Evolutionary conservation across 2,888 invertebrate species (phyloP).

Genomic region (Acanthoscelides obtectus): DNA sequence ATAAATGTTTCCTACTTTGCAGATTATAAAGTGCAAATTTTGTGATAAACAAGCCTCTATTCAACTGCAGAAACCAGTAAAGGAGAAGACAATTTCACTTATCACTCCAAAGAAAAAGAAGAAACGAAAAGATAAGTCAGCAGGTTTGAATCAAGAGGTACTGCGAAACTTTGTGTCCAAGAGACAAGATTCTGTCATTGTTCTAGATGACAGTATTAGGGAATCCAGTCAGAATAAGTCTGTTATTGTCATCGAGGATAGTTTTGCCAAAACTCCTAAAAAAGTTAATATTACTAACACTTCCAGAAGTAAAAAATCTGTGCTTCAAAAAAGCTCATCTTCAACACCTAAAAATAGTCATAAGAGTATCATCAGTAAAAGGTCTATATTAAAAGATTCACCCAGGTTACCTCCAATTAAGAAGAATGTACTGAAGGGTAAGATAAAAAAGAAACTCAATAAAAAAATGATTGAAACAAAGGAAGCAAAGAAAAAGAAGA

Average conservation of each 20-base stretch:
- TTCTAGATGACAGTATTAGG: not conserved
- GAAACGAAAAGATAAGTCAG: slow-evolving; percentile 10
- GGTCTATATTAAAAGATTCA: not conserved
- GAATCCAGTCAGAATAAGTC: not conserved
- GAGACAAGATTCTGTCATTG: not conserved
- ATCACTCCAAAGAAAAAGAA: slow-evolving; percentile 3
- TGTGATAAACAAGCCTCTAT: slow-evolving; percentile 6
- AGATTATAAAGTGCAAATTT: slow-evolving; percentile 11
- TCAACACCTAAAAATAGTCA: not conserved
- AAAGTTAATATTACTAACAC: not conserved
- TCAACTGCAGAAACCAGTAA: slow-evolving; percentile 1
- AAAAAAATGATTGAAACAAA: not conserved
- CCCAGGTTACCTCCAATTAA: not conserved
- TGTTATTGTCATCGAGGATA: not conserved
- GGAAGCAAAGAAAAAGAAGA: not conserved
- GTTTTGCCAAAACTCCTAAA: not conserved
- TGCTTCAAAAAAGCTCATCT: not conserved
- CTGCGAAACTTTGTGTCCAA: not conserved
- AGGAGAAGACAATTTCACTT: not conserved
- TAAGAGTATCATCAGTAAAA: not conserved
- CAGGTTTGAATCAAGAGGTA: slow-evolving; percentile 8
- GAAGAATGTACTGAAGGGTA: not conserved
- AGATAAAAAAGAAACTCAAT: not conserved
- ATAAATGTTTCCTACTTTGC: not conserved
- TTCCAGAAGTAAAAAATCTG: not conserved